Base-by-base conservation (phyloP, 2,888 invertebrate species). In the Oligia fasciuncula region DNA sequence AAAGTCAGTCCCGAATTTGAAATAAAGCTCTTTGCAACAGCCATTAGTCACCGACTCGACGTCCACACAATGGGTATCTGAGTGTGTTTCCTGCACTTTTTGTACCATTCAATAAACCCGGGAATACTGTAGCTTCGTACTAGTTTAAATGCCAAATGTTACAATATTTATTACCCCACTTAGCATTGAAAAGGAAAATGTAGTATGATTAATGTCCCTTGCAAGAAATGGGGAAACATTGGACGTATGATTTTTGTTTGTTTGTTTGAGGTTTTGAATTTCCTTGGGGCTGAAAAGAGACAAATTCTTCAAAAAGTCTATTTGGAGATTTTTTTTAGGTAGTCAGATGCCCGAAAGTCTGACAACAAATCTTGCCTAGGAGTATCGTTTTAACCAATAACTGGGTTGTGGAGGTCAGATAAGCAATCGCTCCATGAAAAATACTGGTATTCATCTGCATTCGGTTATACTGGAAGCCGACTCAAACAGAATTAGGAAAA, bases 1-100 rank as follows among this genome's bases (percentile, higher is more conserved):
- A 76, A 79, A 82, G 71, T 77, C 74, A 40, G 72, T 76, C 51
- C 68, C 73, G 83, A 79, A 84, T 86, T 88, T 87, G 79, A 89
- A 90, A 87, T 84, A 83, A 84, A 87, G 80, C 85, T 85, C 83
- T 89, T 87, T 85, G 78, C 29, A 87, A 88, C 72, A 76, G 80
- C 75, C 60, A 84, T 88, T 83, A 80, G 77, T 87, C 81, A 85
- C 67, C 4, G 51, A 35, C 68, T 66, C 43, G 83, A 82, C 84
- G 67, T 73, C 43, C 69, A 72, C 80, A 85, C 74, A 83, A 83
- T 70, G 78, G 74, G n/a, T 73, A 66, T 60, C 68, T 60, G 62
- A 23, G 77, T 70, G 46, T 69, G 54, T 81, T 85, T 81, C 69
- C 68, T 81, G 68, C 54, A 71, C 68, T 87, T 85, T 82, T 77